These are phyloP conservation scores for Trissolcus basalis DNA, from an alignment of 1,140 invertebrate genomes.

Conservation along the genomic window DNA sequence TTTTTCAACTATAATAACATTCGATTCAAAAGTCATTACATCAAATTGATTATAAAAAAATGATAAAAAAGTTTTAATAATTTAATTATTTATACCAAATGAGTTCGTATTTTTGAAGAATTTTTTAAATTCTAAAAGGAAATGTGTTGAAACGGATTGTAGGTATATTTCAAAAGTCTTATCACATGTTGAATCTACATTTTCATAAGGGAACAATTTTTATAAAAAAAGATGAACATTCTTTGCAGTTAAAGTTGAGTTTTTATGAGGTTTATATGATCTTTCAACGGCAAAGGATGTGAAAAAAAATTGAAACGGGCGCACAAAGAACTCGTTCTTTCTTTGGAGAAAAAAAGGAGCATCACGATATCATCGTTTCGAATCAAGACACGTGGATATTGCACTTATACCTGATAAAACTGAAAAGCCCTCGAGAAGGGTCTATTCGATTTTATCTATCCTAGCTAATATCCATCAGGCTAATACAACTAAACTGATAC, in stretches of 20 bases:
- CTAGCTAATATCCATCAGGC: slow-evolving; percentile 45
- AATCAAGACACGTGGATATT: slow-evolving; percentile 52
- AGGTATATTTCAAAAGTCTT: no score
- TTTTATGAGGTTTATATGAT: slow-evolving; percentile 21
- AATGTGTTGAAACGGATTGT: no score
- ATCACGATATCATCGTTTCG: slow-evolving; percentile 58
- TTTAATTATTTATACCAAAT: no score
- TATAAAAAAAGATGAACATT: no score
- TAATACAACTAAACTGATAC: slow-evolving; percentile 62
- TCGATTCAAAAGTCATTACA: no score
- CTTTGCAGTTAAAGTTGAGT: background rate
- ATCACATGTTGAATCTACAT: no score
- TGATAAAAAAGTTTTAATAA: no score
- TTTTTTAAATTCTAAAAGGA: no score
- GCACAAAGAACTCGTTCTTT: slow-evolving; percentile 67
- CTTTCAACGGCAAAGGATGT: slow-evolving; percentile 41
- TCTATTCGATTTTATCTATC: slow-evolving; percentile 60
- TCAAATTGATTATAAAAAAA: no score
- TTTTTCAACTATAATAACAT: no score
- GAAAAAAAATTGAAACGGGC: slow-evolving; percentile 61
- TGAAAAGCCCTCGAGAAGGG: slow-evolving; percentile 59
- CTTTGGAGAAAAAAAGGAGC: slow-evolving; percentile 64
- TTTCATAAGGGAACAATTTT: no score
- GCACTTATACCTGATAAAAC: slow-evolving; percentile 53
- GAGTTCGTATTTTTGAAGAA: no score